phyloP scores from a whole-genome alignment of 2,113 vertebrate species.

The Monopterus albus region DNA sequence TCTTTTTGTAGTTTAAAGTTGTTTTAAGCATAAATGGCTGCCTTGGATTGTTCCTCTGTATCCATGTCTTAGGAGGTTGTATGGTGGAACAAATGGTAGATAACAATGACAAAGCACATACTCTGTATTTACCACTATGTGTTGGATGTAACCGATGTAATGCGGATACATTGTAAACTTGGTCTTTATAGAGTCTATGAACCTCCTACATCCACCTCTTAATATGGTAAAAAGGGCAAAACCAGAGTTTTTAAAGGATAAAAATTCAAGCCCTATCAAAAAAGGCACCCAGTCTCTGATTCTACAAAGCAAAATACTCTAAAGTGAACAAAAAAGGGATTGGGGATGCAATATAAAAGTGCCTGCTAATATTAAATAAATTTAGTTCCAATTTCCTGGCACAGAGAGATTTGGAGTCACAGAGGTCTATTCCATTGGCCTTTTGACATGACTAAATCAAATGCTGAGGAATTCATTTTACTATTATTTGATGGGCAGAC shows the following conservation, averaged over 20 bases:
- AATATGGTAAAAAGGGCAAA: constrained; percentile 32
- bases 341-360: constrained; percentile 57
- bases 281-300: constrained; percentile 51
- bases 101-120: no score
- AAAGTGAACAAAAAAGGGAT: constrained; percentile 58
- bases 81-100: no score
- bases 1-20: no score
- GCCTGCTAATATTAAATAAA: constrained; percentile 70
- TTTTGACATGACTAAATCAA: constrained; percentile 79
- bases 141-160: constrained; percentile 12
- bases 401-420: constrained; percentile 72
- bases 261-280: constrained; percentile 49
- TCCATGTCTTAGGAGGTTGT: no score
- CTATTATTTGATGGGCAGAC: constrained; percentile 69
- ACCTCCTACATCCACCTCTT: constrained; percentile 4
- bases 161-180: constrained; percentile 5
- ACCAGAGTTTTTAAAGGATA: constrained; percentile 47
- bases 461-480: constrained; percentile 72
- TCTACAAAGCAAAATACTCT: constrained; percentile 53
- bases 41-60: no score
- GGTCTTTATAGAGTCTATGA: constrained; percentile 14
- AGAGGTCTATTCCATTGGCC: constrained; percentile 71
- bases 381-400: constrained; percentile 68
- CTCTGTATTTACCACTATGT: no score
- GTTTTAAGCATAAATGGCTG: no score